These are phyloP conservation scores for Pharmacophagus antenor DNA, from an alignment of 2,888 invertebrate species.

Conservation along the genomic window DNA sequence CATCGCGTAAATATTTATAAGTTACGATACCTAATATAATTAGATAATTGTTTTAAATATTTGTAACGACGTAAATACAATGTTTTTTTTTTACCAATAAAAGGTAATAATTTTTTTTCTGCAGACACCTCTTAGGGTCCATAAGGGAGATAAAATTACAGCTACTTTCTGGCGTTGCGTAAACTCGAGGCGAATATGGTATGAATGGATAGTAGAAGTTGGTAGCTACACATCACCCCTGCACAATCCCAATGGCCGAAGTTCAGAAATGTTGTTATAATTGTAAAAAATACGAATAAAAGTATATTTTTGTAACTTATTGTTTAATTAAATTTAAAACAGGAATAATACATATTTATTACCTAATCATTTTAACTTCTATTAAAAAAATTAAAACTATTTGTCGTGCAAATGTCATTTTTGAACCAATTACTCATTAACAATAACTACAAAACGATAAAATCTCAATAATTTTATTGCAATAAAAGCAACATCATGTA, in stretches of 20 bases:
- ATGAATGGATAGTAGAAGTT: slow-evolving; percentile 90
- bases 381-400: too few relatives aligned
- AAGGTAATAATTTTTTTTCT: slow-evolving; percentile 33
- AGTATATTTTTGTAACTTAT: background rate
- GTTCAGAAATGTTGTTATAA: slow-evolving; percentile 75
- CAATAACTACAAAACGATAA: too few relatives aligned
- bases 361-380: too few relatives aligned
- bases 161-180: slow-evolving; percentile 94
- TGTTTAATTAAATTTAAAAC: background rate
- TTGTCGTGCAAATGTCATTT: too few relatives aligned
- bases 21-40: too few relatives aligned
- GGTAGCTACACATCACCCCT: slow-evolving; percentile 55
- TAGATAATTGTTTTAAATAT: too few relatives aligned
- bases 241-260: slow-evolving; percentile 66
- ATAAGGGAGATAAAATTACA: slow-evolving; percentile 85
- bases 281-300: slow-evolving; percentile 29
- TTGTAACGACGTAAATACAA: too few relatives aligned
- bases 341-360: too few relatives aligned
- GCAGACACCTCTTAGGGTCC: slow-evolving; percentile 87
- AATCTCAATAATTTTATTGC: too few relatives aligned
- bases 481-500: too few relatives aligned
- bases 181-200: slow-evolving; percentile 93
- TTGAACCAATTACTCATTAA: too few relatives aligned
- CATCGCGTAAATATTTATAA: too few relatives aligned
- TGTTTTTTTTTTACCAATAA: background rate